A percentile compares a stretch with the other conserved stretches of the same genome.
Conservation (phyloP, 2,888 invertebrate genomes). For the Drosophila nr. perissopoda region DNA sequence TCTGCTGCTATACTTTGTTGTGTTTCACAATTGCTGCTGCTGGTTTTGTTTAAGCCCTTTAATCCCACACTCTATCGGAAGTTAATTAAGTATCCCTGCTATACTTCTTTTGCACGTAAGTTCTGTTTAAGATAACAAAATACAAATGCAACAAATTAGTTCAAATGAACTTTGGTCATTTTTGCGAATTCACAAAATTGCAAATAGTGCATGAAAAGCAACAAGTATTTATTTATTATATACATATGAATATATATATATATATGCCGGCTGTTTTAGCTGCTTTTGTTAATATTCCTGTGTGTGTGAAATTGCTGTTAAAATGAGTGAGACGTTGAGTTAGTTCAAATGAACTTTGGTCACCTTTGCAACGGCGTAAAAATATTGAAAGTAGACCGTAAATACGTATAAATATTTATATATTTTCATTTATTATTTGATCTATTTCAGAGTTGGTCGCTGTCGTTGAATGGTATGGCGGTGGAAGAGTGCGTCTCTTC, state of each 20-base stretch:
- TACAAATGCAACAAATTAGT: background rate
- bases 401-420: background rate
- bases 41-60: slow-evolving; percentile 91
- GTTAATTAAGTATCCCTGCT: slow-evolving; percentile 94
- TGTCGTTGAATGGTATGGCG: slow-evolving; percentile 97
- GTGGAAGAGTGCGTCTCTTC: slow-evolving; percentile 89
- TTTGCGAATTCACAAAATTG: background rate
- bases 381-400: background rate
- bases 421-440: background rate
- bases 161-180: background rate
- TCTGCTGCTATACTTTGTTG: slow-evolving; percentile 93
- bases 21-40: slow-evolving; percentile 91
- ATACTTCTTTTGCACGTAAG: slow-evolving; percentile 96
- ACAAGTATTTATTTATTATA: too few species aligned
- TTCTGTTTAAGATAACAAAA: slow-evolving; percentile 66
- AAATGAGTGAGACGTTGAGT: background rate
- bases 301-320: background rate
- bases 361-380: background rate
- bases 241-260: too few species aligned
- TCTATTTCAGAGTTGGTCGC: slow-evolving; percentile 92
- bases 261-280: background rate
- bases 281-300: background rate
- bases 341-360: background rate
- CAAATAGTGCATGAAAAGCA: too few species aligned
- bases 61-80: slow-evolving; percentile 92